A percentile compares a stretch with the other conserved stretches of the same genome.
Evolutionary conservation across 1,140 invertebrate genomes (phyloP).

Genomic region (Sesamia nonagrioides): DNA sequence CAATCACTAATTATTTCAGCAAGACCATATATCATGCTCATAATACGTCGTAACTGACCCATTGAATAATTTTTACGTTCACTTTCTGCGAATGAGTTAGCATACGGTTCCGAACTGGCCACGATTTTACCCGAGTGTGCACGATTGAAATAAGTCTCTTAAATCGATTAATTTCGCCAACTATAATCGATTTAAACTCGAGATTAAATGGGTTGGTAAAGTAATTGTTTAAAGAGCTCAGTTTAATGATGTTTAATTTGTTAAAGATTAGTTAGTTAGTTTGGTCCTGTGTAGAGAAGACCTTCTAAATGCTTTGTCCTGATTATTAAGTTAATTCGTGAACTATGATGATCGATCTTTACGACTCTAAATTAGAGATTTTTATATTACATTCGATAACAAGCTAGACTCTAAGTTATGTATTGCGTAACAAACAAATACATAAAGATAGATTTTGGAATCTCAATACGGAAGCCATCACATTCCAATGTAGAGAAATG

Average conservation of each 20-base stretch:
- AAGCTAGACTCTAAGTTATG: no score
- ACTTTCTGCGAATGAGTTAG: slow-evolving; percentile 26
- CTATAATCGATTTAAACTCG: slow-evolving; percentile 22
- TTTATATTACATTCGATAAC: no score
- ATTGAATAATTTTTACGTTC: slow-evolving; percentile 43
- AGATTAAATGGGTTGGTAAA: neutral
- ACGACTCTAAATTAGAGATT: slow-evolving; percentile 7
- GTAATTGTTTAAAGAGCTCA: neutral
- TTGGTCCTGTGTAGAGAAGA: neutral
- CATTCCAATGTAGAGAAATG: no score
- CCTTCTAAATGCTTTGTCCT: neutral
- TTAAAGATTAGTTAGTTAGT: neutral
- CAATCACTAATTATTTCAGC: neutral
- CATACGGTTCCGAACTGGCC: slow-evolving; percentile 18
- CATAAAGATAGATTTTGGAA: no score
- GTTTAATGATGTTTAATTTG: neutral
- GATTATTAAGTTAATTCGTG: neutral
- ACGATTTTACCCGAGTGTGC: slow-evolving; percentile 27
- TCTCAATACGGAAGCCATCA: no score
- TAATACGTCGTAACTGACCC: slow-evolving; percentile 19
- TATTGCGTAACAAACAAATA: no score
- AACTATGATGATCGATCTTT: neutral
- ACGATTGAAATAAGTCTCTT: slow-evolving; percentile 39
- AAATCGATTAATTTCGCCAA: slow-evolving; percentile 33
- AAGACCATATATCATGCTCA: slow-evolving; percentile 8